Evolutionary conservation across 2,113 vertebrate genomes (phyloP).

Genomic region (Paratilapia polleni): DNA sequence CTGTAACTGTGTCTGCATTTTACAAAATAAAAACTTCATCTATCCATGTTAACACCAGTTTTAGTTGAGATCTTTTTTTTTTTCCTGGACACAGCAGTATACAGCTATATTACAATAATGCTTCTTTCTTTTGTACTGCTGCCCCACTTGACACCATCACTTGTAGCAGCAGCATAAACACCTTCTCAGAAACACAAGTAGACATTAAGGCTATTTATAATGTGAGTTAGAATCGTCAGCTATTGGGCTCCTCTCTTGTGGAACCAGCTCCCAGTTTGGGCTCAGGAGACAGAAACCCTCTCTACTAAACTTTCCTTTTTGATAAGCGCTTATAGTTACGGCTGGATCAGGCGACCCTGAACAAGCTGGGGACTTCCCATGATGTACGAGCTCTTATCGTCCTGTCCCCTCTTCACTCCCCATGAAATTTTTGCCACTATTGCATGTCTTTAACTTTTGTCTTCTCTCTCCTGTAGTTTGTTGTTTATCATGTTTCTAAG

Average conservation of each 20-base stretch:
- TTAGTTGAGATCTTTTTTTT: too few species aligned
- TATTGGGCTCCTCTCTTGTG: not conserved
- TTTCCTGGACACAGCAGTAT: too few species aligned
- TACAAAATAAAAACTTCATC: not conserved
- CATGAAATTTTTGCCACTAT: too few species aligned
- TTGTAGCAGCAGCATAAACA: not conserved
- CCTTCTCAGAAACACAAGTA: not conserved
- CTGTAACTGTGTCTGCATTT: not conserved
- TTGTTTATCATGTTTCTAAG: too few species aligned
- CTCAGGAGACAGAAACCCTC: not conserved
- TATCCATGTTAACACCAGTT: not conserved
- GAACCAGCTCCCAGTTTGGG: not conserved
- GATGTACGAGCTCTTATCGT: not conserved
- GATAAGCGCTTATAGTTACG: not conserved
- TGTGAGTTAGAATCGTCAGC: not conserved
- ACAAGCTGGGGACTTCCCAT: too few species aligned
- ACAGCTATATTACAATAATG: too few species aligned
- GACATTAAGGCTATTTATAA: not conserved
- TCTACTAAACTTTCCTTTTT: not conserved
- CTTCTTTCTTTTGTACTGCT: not conserved
- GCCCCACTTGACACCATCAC: not conserved
- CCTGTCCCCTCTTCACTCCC: not conserved
- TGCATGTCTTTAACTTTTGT: accelerated
- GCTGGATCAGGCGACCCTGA: not conserved
- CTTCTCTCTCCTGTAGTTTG: not conserved